These are phyloP conservation scores for Pachyseris speciosa DNA, from an alignment of 64 coral and sea anemone species.

Conservation along the genomic window DNA sequence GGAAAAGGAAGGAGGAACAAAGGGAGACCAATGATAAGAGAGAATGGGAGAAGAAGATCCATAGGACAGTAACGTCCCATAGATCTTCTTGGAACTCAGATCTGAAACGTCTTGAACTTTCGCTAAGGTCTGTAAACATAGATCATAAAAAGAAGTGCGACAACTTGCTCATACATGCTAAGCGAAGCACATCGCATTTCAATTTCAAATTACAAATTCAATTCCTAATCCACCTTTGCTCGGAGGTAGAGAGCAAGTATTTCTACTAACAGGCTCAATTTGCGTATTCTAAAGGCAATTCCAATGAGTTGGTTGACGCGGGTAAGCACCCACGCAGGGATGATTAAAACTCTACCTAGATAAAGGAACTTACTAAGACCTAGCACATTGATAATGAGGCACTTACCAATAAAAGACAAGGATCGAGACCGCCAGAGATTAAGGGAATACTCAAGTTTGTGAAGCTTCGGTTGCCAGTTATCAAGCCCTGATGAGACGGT, in stretches of 20 bases:
- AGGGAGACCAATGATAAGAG: not conserved
- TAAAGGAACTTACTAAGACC: not conserved
- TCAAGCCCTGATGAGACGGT: too few species aligned
- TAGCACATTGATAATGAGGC: too few species aligned
- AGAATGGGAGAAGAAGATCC: not conserved
- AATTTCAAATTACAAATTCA: not conserved
- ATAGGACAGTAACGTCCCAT: not conserved
- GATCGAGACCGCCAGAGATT: too few species aligned
- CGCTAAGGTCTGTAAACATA: not conserved
- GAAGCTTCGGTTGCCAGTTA: too few species aligned
- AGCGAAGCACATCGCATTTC: not conserved
- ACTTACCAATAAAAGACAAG: too few species aligned
- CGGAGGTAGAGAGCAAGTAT: too few species aligned
- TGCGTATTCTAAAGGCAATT: not conserved
- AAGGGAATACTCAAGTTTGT: too few species aligned
- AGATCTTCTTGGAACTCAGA: not conserved
- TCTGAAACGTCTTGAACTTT: not conserved
- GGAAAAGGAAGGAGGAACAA: not conserved
- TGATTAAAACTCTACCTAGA: not conserved
- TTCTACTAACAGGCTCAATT: constrained; percentile 8
- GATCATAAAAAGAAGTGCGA: not conserved
- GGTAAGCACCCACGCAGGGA: not conserved
- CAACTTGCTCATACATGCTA: not conserved
- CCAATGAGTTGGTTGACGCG: not conserved
- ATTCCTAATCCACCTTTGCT: not conserved